Percentiles rank a stretch among this genome's conserved stretches.
These are phyloP conservation scores for Wiebesia pumilae DNA, from an alignment of 1,140 invertebrate genomes.

Conservation along the genomic window DNA sequence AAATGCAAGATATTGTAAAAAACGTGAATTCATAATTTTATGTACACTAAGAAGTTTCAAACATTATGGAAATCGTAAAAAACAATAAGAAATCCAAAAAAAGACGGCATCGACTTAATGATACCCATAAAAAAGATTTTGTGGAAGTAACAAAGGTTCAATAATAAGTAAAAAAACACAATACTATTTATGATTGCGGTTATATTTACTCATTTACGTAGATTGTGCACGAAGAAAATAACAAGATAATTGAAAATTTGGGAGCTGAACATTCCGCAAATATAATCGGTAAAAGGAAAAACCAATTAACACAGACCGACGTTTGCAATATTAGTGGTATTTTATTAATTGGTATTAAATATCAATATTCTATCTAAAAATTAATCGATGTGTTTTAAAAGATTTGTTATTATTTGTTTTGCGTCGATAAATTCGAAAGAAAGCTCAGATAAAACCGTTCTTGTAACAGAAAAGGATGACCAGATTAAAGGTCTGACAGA, in stretches of 20 bases:
- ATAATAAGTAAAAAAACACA: conserved; percentile 53
- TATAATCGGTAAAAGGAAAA: conserved; percentile 35
- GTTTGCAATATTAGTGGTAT: conserved; percentile 40
- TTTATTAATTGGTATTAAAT: neutral
- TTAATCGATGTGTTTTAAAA: neutral
- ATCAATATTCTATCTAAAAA: neutral
- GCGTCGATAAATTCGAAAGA: neutral
- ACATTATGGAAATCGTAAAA: conserved; percentile 42
- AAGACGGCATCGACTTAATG: conserved; percentile 53
- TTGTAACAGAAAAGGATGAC: conserved; percentile 57
- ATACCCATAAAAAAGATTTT: conserved; percentile 55
- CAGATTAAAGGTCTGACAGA: conserved; percentile 78
- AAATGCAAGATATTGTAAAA: neutral
- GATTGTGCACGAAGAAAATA: neutral
- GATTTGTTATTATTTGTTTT: neutral
- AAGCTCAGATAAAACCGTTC: neutral
- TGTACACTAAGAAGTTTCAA: neutral
- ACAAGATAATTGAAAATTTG: conserved; percentile 7
- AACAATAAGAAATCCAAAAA: conserved; percentile 47
- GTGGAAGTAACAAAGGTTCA: conserved; percentile 65
- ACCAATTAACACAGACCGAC: conserved; percentile 29
- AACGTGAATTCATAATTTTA: neutral
- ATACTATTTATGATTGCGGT: neutral
- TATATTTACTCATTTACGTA: neutral
- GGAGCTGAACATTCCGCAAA: conserved; percentile 44